Conservation (phyloP, 2,888 invertebrate species). For the Mythimna impura region DNA sequence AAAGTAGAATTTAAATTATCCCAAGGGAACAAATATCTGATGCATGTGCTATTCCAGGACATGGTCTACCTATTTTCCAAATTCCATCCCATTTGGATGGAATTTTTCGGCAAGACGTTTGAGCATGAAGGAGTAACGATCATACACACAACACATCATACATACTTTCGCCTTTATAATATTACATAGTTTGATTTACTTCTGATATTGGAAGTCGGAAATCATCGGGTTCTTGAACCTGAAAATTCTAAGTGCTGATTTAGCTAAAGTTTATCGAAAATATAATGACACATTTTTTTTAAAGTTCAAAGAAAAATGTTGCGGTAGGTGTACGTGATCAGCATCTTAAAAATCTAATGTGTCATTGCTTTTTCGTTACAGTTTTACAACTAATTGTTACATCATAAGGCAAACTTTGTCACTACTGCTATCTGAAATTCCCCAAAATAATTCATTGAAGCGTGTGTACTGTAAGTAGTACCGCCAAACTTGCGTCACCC, state of each 20-base stretch:
- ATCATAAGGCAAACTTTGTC: slow-evolving; percentile 14
- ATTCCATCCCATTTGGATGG: no score
- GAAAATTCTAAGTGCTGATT: background rate
- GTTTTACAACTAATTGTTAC: slow-evolving; percentile 19
- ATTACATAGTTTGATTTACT: background rate
- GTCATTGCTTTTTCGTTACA: slow-evolving; percentile 30
- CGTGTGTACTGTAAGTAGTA: background rate
- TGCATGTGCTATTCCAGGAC: no score
- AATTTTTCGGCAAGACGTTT: no score
- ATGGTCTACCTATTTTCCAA: no score
- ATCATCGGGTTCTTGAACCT: background rate
- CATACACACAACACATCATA: no score
- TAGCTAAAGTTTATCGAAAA: slow-evolving; percentile 10
- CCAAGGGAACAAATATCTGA: no score
- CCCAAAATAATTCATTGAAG: slow-evolving; percentile 43
- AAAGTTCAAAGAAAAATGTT: background rate
- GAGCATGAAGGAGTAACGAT: no score
- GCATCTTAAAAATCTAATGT: slow-evolving; percentile 37
- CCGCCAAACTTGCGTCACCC: slow-evolving; percentile 50
- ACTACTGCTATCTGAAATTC: slow-evolving; percentile 42
- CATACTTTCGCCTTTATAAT: no score
- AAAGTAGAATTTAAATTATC: no score
- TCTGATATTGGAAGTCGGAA: background rate
- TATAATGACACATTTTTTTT: background rate
- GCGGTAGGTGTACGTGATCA: slow-evolving; percentile 16